Base-by-base conservation (phyloP, 2,888 invertebrate species). In the Augochlorella aurata region DNA sequence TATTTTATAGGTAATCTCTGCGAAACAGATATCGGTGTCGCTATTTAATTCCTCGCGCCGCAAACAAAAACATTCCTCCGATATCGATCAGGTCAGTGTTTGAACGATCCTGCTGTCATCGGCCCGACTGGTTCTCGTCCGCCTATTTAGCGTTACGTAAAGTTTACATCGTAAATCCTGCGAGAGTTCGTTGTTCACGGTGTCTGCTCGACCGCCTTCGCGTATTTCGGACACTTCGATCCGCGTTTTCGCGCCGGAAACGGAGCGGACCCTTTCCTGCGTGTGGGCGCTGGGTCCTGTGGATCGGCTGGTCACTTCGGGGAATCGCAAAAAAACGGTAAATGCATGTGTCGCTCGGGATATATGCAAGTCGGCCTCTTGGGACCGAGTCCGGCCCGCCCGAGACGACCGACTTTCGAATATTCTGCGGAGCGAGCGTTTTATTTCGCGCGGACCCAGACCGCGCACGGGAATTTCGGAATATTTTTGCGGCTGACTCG, bases 351-450 rank as follows among this genome's bases (percentile, higher is more conserved):
- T 83, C 79, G 44, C 18, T 14, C 16, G 63, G 72, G 68, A 21
- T 65, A 79, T 74, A 45, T 67, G 79, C 74, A 72, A 74, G 29
- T 58, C 16, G 47, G 71, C 47, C 29, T n/a, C 49, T 14, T 8
- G 45, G 76, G 24, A 16, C 38, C n/a, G 38, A 29, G 4, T 18
- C 44, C 18, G 21, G n/a, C 29, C 61, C 18, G 61, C 61, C 8
- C 0, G 61, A 29, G 79, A 72, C 72, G 72, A 45, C 45, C 67
- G 73, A 80, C 63, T 80, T 80, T 79, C 81, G 81, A 81, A 81
- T 81, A 81, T 74, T 74, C 44, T 74, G 47, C 74, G 52, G 44
- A 47, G 14, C 63, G 18, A 24, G 38, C 47, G 52, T 81, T 81
- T 81, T 74, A 79, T 74, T 79, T 81, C 74, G 54, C 74, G 49